Base-by-base conservation (phyloP, 2,797 vertebrate genomes). In the Parotocinclus haroldoi region DNA sequence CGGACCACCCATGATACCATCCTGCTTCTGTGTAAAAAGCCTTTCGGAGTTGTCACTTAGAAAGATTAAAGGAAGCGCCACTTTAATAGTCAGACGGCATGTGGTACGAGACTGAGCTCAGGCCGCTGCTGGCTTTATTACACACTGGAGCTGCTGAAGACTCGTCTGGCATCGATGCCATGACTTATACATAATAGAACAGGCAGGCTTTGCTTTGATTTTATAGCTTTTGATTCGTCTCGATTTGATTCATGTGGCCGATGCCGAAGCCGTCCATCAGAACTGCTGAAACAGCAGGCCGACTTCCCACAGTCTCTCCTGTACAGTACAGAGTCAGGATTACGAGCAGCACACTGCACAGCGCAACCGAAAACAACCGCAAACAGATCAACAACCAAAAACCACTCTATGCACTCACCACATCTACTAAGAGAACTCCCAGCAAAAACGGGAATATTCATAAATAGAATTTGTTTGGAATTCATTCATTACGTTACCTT, bases 1-100 rank as follows among this genome's bases (percentile, higher is more conserved):
- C 65, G 50, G 75, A 63, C 75, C 75, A 77, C 76, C 76, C 76
- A 66, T 62, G 65, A 68, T 63, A 69, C 11, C 49, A 51, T 46
- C 72, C 62, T 54, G 52, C 56, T 40, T 49, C 38, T 55, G 8
- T 62, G 68, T 58, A 66, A 69, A 69, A 51, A 63, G 37, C 8
- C 16, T 64, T 58, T 68, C 57, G 42, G 60, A 68, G 71, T 39
- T 77, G 68, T 73, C 75, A 77, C 60, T 74, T 71, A 60, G 0
- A 9, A 46, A 69, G 76, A 74, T 77, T 74, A 74, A 77, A 77
- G 76, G 58, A 58, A 42, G 61, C 52, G 36, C 27, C 8, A 58
- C 37, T 39, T 49, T 60, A 49, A 55, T 48, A 39, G 63, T 66
- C 45, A 66, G 12, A 5, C 18, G 14, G 46, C 5, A 44, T 11